Percentiles rank a stretch among this genome's conserved stretches.
Evolutionary conservation across 2,888 invertebrate species (phyloP).

Genomic region (Oscheius sp.): DNA sequence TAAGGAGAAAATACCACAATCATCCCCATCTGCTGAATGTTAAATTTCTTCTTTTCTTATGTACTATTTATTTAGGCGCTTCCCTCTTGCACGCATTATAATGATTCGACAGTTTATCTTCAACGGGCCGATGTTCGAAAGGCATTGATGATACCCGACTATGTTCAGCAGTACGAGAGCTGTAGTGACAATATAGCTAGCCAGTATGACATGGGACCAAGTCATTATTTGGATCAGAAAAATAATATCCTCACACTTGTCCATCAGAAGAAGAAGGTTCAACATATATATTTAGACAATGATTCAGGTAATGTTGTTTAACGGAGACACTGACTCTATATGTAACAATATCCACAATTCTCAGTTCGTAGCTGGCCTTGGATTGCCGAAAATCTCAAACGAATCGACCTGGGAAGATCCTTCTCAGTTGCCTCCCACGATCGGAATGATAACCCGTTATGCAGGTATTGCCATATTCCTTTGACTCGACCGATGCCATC

Average conservation of each 20-base stretch:
- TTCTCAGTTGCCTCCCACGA: constrained; percentile 50
- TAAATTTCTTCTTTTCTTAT: background rate
- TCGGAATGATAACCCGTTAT: constrained; percentile 60
- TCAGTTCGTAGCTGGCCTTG: constrained; percentile 70
- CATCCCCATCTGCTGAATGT: background rate
- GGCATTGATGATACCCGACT: constrained; percentile 51
- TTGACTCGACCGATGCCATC: constrained; percentile 12
- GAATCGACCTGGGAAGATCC: constrained; percentile 43
- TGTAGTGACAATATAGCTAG: constrained; percentile 48
- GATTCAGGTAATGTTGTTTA: constrained; percentile 71
- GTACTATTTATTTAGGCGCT: constrained; percentile 18
- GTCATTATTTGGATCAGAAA: constrained; percentile 58
- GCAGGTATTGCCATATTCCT: constrained; percentile 44
- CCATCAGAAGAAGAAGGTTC: constrained; percentile 32
- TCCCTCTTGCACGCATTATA: constrained; percentile 57
- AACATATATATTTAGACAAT: background rate
- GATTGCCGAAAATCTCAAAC: constrained; percentile 12
- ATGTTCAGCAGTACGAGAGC: constrained; percentile 47
- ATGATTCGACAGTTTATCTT: constrained; percentile 56
- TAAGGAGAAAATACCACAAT: constrained; percentile 8
- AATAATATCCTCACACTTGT: constrained; percentile 32
- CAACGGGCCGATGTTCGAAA: constrained; percentile 52
- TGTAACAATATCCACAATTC: constrained; percentile 74
- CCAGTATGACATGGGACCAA: constrained; percentile 30
- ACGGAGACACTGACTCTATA: constrained; percentile 74